Conservation (phyloP, 2,888 invertebrate genomes). For the Drosophila yooni region DNA sequence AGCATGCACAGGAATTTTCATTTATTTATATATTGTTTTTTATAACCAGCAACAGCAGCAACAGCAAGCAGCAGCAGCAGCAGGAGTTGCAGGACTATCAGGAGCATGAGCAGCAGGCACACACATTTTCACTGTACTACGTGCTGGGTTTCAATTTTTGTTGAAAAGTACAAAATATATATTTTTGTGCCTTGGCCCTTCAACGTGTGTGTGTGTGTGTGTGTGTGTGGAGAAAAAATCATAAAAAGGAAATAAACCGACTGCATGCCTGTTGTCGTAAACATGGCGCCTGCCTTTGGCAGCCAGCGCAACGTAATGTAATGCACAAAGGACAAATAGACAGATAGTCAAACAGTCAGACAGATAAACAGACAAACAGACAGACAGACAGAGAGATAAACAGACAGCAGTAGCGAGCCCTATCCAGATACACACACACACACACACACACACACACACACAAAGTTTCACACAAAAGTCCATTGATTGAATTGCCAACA, state of each 20-base stretch:
- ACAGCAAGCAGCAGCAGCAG: conserved; percentile 4
- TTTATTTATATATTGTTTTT: conserved; percentile 81
- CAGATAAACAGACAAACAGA: conserved; percentile 7
- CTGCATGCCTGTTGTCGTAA: conserved; percentile 75
- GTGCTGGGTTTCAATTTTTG: conserved; percentile 77
- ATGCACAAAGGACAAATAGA: conserved; percentile 41
- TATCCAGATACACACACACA: conserved; percentile 36
- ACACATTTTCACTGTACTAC: conserved; percentile 66
- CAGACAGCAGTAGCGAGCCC: conserved; percentile 6
- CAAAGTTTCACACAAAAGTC: conserved; percentile 69
- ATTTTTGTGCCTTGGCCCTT: conserved; percentile 43
- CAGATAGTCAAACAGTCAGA: conserved; percentile 1
- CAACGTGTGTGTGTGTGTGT: conserved; percentile 15
- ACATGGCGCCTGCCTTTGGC: conserved; percentile 72
- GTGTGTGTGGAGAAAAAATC: conserved; percentile 51
- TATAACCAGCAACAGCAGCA: conserved; percentile 62
- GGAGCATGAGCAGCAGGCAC: conserved; percentile 2
- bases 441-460: conserved; percentile 48
- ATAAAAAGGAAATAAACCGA: conserved; percentile 74
- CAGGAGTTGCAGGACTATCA: conserved; percentile 14
- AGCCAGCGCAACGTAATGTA: conserved; percentile 65
- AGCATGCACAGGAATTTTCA: conserved; percentile 81
- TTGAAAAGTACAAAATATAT: conserved; percentile 73
- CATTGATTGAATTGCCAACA: conserved; percentile 78
- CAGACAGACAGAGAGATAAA: conserved; percentile 29